Evolutionary conservation across 2,888 invertebrate species (phyloP).

Genomic region (Sarcophaga carnaria): DNA sequence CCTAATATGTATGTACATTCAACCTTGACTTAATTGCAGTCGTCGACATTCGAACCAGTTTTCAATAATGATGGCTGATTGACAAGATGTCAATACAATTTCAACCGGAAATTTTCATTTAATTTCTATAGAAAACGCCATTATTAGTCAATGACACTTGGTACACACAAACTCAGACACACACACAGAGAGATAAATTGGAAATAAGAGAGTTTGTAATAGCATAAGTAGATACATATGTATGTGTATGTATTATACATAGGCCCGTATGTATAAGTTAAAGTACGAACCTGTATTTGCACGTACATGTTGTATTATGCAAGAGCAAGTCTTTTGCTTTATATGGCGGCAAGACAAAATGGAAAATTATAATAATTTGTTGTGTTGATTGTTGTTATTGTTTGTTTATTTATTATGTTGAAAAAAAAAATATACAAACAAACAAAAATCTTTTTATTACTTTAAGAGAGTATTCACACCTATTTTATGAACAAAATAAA

Average conservation of each 20-base stretch:
- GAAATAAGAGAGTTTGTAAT: background rate
- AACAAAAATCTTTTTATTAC: background rate
- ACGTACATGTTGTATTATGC: background rate
- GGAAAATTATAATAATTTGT: background rate
- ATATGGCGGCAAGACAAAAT: background rate
- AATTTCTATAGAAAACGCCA: background rate
- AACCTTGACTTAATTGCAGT: conserved; percentile 51
- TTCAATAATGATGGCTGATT: background rate
- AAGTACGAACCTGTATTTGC: background rate
- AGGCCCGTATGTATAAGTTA: background rate
- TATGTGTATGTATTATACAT: too few relatives aligned
- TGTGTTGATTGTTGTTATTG: too few relatives aligned
- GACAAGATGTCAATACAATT: background rate
- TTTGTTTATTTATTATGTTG: too few relatives aligned
- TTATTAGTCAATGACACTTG: conserved; percentile 20
- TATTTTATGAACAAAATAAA: too few relatives aligned
- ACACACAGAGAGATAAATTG: background rate
- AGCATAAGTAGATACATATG: background rate
- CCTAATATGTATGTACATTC: background rate
- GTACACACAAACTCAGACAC: background rate
- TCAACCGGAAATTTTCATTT: conserved; percentile 3
- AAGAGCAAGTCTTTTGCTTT: background rate
- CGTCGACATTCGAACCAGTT: conserved; percentile 16
- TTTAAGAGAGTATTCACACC: conserved; percentile 6
- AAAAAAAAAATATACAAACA: background rate